Conservation (phyloP, 2,113 vertebrate genomes). For the Andinoacara biseriatus region DNA sequence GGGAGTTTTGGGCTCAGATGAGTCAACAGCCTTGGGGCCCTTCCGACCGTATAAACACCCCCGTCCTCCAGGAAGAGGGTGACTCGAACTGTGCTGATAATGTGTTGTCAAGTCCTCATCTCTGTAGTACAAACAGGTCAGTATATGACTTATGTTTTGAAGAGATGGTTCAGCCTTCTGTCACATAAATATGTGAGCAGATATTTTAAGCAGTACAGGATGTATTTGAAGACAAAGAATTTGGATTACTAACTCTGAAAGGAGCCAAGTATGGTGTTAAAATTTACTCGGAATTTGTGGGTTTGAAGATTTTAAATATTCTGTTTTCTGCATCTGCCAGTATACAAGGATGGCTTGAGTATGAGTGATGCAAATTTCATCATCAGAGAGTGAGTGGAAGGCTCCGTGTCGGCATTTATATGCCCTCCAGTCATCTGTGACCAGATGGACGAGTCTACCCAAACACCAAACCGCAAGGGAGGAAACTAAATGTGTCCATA, state of each 20-base stretch:
- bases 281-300: background rate
- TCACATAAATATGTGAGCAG: background rate
- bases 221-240: background rate
- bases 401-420: too few relatives aligned
- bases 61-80: constrained; percentile 53
- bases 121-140: constrained; percentile 66
- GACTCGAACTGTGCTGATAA: constrained; percentile 45
- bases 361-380: too few relatives aligned
- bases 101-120: constrained; percentile 65
- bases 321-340: background rate
- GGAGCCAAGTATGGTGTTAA: background rate
- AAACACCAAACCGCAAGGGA: background rate
- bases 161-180: background rate
- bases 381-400: too few relatives aligned
- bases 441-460: background rate
- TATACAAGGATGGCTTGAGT: background rate
- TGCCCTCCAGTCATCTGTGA: background rate
- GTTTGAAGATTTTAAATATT: background rate
- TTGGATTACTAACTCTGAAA: background rate
- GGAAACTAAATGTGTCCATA: background rate
- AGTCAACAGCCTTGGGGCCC: constrained; percentile 65
- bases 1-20: constrained; percentile 60
- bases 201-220: background rate
- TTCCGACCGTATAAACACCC: constrained; percentile 51
- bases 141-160: constrained; percentile 48